These are phyloP conservation scores for Megathymus violae DNA, from an alignment of 1,140 invertebrate genomes.

Conservation along the genomic window DNA sequence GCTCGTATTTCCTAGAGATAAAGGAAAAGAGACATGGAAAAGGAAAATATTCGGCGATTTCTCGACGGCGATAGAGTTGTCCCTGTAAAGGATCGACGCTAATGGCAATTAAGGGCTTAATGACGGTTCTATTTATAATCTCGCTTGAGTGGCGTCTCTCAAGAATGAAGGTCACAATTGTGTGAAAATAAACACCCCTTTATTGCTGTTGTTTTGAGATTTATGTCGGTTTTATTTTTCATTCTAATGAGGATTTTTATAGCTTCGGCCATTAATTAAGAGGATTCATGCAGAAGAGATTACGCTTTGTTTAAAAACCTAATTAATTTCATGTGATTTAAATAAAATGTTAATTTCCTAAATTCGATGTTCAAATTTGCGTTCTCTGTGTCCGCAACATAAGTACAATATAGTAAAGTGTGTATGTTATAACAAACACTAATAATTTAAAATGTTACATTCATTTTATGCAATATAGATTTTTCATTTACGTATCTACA, in stretches of 20 bases:
- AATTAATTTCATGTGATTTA: neutral
- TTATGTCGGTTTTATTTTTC: neutral
- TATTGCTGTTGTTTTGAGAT: neutral
- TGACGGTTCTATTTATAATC: constrained; percentile 24
- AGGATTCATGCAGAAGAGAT: neutral
- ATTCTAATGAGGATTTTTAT: neutral
- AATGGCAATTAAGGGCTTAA: constrained; percentile 30
- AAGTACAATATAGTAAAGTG: too few relatives aligned
- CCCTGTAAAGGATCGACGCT: constrained; percentile 23
- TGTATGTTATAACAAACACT: too few relatives aligned
- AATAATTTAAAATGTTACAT: too few relatives aligned
- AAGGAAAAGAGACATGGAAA: constrained; percentile 24
- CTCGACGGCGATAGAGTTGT: constrained; percentile 21
- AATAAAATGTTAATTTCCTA: neutral
- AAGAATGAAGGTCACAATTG: neutral
- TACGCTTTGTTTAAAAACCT: neutral
- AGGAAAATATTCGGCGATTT: constrained; percentile 26
- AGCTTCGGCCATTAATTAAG: neutral
- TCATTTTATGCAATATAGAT: too few relatives aligned
- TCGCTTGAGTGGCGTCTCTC: constrained; percentile 8
- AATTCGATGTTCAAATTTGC: too few relatives aligned
- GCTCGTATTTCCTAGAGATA: constrained; percentile 21
- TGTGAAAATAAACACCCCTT: neutral
- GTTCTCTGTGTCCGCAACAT: too few relatives aligned
- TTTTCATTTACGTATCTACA: too few relatives aligned